A percentile compares a stretch with the other conserved stretches of the same genome.
These are phyloP conservation scores for Triops cancriformis DNA, from an alignment of 1,140 invertebrate genomes.

Conservation along the genomic window DNA sequence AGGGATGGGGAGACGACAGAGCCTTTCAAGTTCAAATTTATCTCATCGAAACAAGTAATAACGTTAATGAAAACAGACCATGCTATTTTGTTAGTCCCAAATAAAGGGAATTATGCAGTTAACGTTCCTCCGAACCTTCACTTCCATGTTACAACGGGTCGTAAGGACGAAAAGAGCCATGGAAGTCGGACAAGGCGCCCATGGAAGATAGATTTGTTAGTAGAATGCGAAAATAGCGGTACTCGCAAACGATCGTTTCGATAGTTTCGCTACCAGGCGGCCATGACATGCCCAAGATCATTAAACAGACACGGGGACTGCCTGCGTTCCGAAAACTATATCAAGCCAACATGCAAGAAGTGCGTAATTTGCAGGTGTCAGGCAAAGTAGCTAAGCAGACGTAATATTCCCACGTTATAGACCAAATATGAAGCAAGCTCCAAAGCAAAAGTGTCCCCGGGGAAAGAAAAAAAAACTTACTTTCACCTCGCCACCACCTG, in stretches of 20 bases:
- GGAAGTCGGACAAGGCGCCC: background rate
- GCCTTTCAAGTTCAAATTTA: too few relatives aligned
- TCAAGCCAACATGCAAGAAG: slow-evolving; percentile 20
- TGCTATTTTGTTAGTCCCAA: too few relatives aligned
- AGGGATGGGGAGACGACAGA: too few relatives aligned
- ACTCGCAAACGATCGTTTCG: background rate
- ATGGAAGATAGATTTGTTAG: background rate
- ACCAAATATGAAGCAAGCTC: slow-evolving; percentile 1
- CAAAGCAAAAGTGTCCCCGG: slow-evolving; percentile 16
- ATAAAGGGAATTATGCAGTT: too few relatives aligned
- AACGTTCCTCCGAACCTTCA: too few relatives aligned
- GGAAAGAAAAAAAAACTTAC: slow-evolving; percentile 47
- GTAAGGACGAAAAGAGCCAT: too few relatives aligned
- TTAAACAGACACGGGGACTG: background rate
- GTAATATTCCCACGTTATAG: background rate
- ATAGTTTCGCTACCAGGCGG: background rate
- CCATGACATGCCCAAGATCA: background rate
- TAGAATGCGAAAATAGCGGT: background rate
- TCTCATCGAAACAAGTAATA: too few relatives aligned
- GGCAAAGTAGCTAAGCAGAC: background rate
- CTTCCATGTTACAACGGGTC: too few relatives aligned
- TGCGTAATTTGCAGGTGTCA: background rate
- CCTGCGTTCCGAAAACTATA: slow-evolving; percentile 14
- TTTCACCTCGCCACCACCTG: slow-evolving; percentile 83
- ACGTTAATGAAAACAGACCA: too few relatives aligned